These are phyloP conservation scores for Ommatoiulus sabulosus DNA, from an alignment of 2,888 invertebrate species.

Conservation along the genomic window DNA sequence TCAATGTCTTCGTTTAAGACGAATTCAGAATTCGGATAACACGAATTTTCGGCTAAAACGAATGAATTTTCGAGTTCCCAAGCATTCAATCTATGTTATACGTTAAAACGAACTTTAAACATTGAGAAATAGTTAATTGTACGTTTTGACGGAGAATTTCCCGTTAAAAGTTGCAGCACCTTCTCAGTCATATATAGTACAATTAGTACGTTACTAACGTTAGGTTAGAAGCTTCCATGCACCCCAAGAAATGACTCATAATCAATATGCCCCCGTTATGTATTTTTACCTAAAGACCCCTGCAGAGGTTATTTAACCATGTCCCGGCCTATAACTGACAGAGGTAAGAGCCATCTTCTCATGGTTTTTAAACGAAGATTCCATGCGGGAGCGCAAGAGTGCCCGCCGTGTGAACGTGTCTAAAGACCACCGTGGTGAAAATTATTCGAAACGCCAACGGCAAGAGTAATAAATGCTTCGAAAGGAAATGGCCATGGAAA, in stretches of 20 bases:
- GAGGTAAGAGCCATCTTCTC: neutral
- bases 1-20: too few species aligned
- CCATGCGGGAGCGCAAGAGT: neutral
- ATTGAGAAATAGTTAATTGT: too few species aligned
- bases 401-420: neutral
- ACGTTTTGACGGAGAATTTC: too few species aligned
- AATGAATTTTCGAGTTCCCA: too few species aligned
- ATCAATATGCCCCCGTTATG: neutral
- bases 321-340: neutral
- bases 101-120: too few species aligned
- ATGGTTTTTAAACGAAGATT: neutral
- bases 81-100: too few species aligned
- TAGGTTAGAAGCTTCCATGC: too few species aligned
- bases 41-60: too few species aligned
- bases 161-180: too few species aligned
- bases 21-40: too few species aligned
- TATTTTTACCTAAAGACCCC: neutral
- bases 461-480: neutral
- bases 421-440: conserved; percentile 1
- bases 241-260: neutral
- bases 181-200: too few species aligned
- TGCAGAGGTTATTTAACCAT: neutral
- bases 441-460: neutral
- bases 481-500: neutral
- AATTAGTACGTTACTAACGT: too few species aligned